Percentiles rank a stretch among this genome's conserved stretches.
Evolutionary conservation across 2,797 vertebrate genomes (phyloP).

Genomic region (Tamandua tetradactyla): DNA sequence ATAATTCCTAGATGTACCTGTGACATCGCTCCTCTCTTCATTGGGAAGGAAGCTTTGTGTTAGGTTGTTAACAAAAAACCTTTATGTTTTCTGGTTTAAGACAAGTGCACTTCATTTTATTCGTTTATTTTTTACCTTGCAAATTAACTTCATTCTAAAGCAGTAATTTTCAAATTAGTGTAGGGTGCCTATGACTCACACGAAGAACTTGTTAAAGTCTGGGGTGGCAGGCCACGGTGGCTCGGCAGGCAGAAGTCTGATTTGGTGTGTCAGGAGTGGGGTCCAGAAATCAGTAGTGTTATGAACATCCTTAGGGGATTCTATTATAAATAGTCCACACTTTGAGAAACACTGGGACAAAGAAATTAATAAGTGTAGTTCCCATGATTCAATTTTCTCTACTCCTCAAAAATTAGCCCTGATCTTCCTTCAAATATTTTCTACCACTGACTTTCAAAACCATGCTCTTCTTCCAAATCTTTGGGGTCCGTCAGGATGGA

Average conservation of each 20-base stretch:
- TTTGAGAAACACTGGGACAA: background rate
- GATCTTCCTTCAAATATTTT: background rate
- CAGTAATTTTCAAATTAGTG: background rate
- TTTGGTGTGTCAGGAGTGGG: background rate
- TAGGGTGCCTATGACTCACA: background rate
- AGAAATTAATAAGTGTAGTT: background rate
- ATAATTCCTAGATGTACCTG: too few species aligned
- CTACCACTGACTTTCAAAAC: background rate
- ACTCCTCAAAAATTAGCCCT: background rate
- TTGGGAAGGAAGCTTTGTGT: too few species aligned
- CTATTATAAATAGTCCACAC: background rate
- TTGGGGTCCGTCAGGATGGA: background rate
- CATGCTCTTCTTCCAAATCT: background rate
- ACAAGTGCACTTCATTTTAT: too few species aligned
- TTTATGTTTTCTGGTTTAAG: too few species aligned
- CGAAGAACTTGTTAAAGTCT: background rate
- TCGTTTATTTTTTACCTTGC: too few species aligned
- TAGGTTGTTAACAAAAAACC: too few species aligned
- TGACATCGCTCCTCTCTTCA: too few species aligned
- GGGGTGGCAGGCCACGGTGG: too few species aligned
- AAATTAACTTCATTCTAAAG: background rate
- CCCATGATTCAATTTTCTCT: background rate
- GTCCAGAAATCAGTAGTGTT: background rate
- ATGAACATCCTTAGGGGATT: background rate
- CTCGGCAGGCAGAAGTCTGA: too few species aligned